Percentiles rank a stretch among this genome's conserved stretches.
Evolutionary conservation across 2,113 vertebrate species (phyloP).

Genomic region (Atrichornis clamosus): DNA sequence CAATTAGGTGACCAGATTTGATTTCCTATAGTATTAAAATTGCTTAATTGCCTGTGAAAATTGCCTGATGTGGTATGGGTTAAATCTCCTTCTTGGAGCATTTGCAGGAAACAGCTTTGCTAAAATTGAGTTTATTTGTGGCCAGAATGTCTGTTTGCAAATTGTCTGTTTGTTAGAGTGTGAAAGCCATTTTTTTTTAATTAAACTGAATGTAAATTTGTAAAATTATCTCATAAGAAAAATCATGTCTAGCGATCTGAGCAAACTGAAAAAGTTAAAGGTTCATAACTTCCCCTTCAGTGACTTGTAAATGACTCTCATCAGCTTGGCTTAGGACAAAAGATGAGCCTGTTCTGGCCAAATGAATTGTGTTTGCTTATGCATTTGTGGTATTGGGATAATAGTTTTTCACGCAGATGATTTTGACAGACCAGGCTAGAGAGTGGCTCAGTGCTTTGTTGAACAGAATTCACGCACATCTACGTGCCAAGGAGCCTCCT

Average conservation of each 20-base stretch:
- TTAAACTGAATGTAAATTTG: neutral
- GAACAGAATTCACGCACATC: neutral
- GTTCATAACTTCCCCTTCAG: neutral
- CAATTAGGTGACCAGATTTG: constrained; percentile 27
- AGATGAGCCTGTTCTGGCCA: neutral
- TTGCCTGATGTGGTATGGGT: neutral
- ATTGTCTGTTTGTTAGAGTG: neutral
- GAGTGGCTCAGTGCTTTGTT: neutral
- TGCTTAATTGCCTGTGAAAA: constrained; percentile 48
- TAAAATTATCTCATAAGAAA: neutral
- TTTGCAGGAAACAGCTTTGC: neutral
- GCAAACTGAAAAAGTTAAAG: neutral
- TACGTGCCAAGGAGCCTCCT: neutral
- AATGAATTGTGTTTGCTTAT: neutral
- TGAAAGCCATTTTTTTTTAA: neutral
- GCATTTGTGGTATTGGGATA: neutral
- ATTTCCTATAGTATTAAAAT: constrained; percentile 40
- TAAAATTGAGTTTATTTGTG: neutral
- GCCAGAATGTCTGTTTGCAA: neutral
- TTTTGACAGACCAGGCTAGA: neutral
- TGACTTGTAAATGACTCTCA: neutral
- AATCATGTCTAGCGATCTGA: neutral
- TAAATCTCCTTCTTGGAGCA: neutral
- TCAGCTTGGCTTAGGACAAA: neutral
- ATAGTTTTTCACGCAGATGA: neutral